These are phyloP conservation scores for Deroplatys truncata DNA, from an alignment of 2,888 invertebrate genomes.

Conservation along the genomic window DNA sequence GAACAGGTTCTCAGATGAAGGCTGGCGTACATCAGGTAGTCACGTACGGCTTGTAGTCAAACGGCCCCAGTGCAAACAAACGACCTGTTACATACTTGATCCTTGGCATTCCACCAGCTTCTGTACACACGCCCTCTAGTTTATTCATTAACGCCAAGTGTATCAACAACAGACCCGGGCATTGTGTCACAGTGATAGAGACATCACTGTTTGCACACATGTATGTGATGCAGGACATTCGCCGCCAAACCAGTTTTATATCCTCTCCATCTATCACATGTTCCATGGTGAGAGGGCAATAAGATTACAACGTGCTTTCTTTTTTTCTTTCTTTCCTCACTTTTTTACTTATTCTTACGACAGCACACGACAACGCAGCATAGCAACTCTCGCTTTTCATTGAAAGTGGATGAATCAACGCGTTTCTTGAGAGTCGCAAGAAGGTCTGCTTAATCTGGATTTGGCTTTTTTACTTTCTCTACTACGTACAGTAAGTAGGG, in stretches of 20 bases:
- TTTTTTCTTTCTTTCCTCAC: too few species aligned
- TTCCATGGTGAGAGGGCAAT: not conserved
- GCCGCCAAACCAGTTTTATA: not conserved
- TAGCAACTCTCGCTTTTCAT: too few species aligned
- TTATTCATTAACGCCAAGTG: not conserved
- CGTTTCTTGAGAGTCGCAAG: too few species aligned
- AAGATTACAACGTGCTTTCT: not conserved
- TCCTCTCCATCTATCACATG: not conserved
- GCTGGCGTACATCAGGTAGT: not conserved
- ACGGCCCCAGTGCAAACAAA: not conserved
- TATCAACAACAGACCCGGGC: not conserved
- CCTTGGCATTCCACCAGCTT: not conserved
- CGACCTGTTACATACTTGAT: not conserved
- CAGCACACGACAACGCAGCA: not conserved
- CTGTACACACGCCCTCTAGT: not conserved
- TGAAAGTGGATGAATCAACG: too few species aligned
- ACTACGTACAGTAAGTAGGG: too few species aligned
- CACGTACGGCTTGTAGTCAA: not conserved
- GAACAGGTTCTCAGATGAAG: not conserved
- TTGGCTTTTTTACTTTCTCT: too few species aligned
- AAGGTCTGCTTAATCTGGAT: too few species aligned
- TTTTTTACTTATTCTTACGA: not conserved
- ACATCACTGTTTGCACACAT: not conserved
- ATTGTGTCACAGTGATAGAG: not conserved
- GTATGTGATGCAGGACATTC: too few species aligned